A percentile compares a stretch with the other conserved stretches of the same genome.
phyloP scores from a whole-genome alignment of 1,140 invertebrate species.

The Lasaia peninsularis region DNA sequence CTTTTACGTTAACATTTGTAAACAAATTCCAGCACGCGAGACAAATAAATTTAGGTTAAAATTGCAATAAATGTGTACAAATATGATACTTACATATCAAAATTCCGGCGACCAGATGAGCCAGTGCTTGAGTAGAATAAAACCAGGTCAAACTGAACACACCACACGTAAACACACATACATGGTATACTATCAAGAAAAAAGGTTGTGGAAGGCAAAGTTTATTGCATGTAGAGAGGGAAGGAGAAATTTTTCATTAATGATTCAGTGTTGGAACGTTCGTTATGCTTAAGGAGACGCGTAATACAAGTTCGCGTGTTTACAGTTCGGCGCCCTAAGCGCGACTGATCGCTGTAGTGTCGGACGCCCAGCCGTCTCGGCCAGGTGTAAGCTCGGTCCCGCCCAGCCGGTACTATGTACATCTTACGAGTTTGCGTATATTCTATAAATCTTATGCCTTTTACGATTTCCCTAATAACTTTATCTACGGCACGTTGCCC shows the following conservation, averaged over 20 bases:
- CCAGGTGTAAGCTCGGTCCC: conserved; percentile 34
- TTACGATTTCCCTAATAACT: not conserved
- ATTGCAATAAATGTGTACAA: conserved; percentile 14
- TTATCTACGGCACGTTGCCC: not conserved
- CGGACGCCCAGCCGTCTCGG: conserved; percentile 51
- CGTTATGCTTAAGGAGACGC: conserved; percentile 22
- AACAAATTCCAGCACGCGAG: not conserved
- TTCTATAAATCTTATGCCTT: not conserved
- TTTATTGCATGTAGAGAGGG: conserved; percentile 29
- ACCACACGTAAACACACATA: conserved; percentile 19
- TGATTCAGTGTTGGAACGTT: conserved; percentile 36
- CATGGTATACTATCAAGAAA: conserved; percentile 12
- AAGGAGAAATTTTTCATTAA: conserved; percentile 45
- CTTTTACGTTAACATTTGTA: not conserved
- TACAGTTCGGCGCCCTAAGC: conserved; percentile 36
- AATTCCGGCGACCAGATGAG: conserved; percentile 17
- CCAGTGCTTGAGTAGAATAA: conserved; percentile 46
- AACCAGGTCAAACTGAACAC: conserved; percentile 42
- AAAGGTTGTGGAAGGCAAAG: conserved; percentile 26
- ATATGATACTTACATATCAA: conserved; percentile 35
- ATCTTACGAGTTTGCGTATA: not conserved
- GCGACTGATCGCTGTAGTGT: conserved; percentile 39
- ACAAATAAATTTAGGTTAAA: not conserved
- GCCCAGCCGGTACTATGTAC: conserved; percentile 3
- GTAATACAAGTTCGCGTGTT: conserved; percentile 21